Conservation (phyloP, 2,113 vertebrate species). For the Gymnarchus niloticus region DNA sequence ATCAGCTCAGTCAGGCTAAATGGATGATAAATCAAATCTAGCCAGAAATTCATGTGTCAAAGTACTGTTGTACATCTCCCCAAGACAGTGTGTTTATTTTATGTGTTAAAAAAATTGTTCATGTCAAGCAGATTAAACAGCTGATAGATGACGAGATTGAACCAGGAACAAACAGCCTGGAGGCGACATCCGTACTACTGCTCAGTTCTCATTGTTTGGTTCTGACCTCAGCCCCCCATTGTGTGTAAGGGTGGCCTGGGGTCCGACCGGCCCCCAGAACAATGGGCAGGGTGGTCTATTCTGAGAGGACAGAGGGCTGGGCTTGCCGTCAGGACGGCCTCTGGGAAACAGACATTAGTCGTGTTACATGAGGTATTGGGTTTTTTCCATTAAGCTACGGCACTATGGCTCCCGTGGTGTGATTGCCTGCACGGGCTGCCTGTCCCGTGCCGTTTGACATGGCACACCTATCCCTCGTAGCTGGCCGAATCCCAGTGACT, state of each 20-base stretch:
- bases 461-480: background rate
- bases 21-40: background rate
- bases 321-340: conserved; percentile 33
- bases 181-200: conserved; percentile 49
- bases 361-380: no score
- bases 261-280: conserved; percentile 29
- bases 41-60: background rate
- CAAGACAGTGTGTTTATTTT: no score
- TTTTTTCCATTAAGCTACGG: background rate
- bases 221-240: conserved; percentile 61
- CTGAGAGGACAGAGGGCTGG: conserved; percentile 45
- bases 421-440: background rate
- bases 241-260: conserved; percentile 45
- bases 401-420: background rate
- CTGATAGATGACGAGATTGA: background rate
- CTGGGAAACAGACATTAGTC: background rate
- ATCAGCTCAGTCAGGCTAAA: background rate
- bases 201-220: conserved; percentile 59
- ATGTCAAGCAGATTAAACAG: background rate
- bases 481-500: background rate
- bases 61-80: no score
- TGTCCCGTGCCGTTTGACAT: background rate
- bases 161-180: background rate
- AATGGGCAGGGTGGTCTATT: conserved; percentile 42
- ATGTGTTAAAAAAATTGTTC: background rate